Evolutionary conservation across 1,140 invertebrate species (phyloP).

Genomic region (Anoplolepis gracilipes): DNA sequence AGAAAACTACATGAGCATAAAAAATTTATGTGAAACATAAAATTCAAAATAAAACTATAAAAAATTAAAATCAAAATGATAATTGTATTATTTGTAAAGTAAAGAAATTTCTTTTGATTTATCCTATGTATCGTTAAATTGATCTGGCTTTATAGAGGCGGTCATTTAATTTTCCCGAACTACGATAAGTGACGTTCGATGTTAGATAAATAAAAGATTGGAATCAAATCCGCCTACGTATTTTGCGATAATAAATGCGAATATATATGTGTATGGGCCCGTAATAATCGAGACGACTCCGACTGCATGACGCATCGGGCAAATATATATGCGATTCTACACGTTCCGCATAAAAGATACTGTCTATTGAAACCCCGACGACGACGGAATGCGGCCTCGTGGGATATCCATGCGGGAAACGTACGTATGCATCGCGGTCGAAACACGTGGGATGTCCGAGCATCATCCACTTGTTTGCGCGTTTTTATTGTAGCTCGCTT

Average conservation of each 20-base stretch:
- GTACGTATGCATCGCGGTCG: slow-evolving; percentile 72
- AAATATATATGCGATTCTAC: slow-evolving; percentile 1
- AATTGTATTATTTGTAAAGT: no score
- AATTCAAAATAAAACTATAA: no score
- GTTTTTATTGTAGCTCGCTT: slow-evolving; percentile 12
- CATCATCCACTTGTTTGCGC: slow-evolving; percentile 35
- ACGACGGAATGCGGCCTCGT: slow-evolving; percentile 56
- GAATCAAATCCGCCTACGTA: slow-evolving; percentile 36
- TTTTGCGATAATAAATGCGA: slow-evolving; percentile 33
- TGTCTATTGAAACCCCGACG: slow-evolving; percentile 26
- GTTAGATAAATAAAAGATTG: slow-evolving; percentile 45
- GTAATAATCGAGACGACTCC: slow-evolving; percentile 36
- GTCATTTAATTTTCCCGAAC: neutral
- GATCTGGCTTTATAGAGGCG: no score
- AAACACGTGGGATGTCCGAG: slow-evolving; percentile 69
- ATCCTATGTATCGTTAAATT: no score
- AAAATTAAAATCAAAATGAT: no score
- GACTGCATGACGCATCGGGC: slow-evolving; percentile 16
- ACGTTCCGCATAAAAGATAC: slow-evolving; percentile 14
- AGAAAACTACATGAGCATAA: no score
- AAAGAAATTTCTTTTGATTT: no score
- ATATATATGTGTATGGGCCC: neutral
- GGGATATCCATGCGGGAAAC: slow-evolving; percentile 31
- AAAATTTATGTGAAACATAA: no score
- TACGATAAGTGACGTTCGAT: neutral